Base-by-base conservation (phyloP, 2,797 vertebrate genomes). In the Pipistrellus pipistrellus region DNA sequence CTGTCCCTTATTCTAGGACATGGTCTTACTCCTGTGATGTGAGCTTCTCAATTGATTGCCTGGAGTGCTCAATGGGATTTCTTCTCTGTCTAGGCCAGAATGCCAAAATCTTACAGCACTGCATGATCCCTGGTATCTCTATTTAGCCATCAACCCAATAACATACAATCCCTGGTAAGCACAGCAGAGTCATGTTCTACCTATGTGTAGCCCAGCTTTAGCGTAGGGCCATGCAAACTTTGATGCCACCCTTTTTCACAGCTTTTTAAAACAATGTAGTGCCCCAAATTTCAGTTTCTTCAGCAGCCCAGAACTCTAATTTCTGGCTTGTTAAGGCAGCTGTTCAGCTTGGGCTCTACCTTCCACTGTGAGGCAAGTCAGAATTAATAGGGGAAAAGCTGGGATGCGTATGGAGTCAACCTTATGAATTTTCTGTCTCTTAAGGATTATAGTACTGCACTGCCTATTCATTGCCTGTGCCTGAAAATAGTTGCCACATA, bases 101-200 rank as follows among this genome's bases (percentile, higher is more conserved):
- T 41, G 20, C 32, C 35, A 3, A 2, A 57, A 81, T 90, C 30
- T 87, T 68, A 35, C 48, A 95, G 35, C 25, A 68, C 46, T 41
- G 12, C 20, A 59, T 66, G 72, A 86, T 20, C 51, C 93, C 62
- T 82, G n/a, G 27, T 88, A 30, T 71, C 71, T 81, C 59, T 59
- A 88, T 81, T 85, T 85, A 88, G 68, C 53, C 88, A 88, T 75
- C 53, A 89, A 86, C 4, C 25, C 13, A 17, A 53, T 90, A 73
- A 68, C 32, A 83, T 64, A 35, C 21, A 76, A 20, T 66, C 35
- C 81, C 75, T 85, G 35, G n/a, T 48, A 88, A 91, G 66, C 25
- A n/a, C 76, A 88, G 12, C 35, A 84, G 75, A 93, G 8, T 66
- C 66, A 85, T 69, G 25, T 13, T 30, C 15, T 81, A 51, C 23